Percentiles rank a stretch among this genome's conserved stretches.
Evolutionary conservation across 2,797 vertebrate genomes (phyloP).

Genomic region (Danio jaintianensis): DNA sequence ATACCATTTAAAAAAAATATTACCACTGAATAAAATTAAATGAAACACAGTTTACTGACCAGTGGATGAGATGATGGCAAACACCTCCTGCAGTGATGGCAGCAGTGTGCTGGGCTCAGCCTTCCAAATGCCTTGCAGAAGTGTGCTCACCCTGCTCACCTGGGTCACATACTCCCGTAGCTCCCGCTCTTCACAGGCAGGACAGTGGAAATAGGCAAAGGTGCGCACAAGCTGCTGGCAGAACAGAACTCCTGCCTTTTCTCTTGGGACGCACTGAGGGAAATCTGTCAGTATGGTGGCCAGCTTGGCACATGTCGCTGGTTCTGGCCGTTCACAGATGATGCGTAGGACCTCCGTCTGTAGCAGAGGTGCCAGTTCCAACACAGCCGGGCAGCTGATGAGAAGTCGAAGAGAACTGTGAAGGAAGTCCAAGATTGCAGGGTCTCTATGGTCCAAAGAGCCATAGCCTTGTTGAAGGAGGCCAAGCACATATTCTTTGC

Average conservation of each 20-base stretch:
- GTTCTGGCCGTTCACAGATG: conserved; percentile 91
- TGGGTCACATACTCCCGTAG: conserved; percentile 92
- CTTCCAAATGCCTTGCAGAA: conserved; percentile 96
- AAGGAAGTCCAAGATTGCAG: conserved; percentile 91
- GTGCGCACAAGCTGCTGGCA: conserved; percentile 97
- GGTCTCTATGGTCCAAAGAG: conserved; percentile 86
- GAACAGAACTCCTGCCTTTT: conserved; percentile 87
- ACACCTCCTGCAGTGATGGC: conserved; percentile 95
- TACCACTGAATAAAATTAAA: too few relatives aligned
- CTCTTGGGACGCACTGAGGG: conserved; percentile 92
- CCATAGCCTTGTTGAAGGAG: conserved; percentile 91
- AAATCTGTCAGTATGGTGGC: conserved; percentile 92
- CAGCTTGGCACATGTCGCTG: conserved; percentile 87
- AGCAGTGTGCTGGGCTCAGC: conserved; percentile 90
- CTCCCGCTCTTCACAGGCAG: conserved; percentile 86
- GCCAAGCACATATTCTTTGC: conserved; percentile 86
- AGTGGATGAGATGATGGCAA: conserved; percentile 93
- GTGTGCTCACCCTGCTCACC: conserved; percentile 91
- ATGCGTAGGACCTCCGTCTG: conserved; percentile 91
- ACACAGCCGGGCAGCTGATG: conserved; percentile 95
- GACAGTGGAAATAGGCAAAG: conserved; percentile 93
- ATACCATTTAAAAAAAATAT: too few relatives aligned
- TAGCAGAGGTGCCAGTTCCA: conserved; percentile 90
- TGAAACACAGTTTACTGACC: conserved; percentile 77
- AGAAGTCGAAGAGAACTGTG: conserved; percentile 91